These are phyloP conservation scores for Dasyurus viverrinus DNA, from an alignment of 2,113 vertebrate genomes.

Conservation along the genomic window DNA sequence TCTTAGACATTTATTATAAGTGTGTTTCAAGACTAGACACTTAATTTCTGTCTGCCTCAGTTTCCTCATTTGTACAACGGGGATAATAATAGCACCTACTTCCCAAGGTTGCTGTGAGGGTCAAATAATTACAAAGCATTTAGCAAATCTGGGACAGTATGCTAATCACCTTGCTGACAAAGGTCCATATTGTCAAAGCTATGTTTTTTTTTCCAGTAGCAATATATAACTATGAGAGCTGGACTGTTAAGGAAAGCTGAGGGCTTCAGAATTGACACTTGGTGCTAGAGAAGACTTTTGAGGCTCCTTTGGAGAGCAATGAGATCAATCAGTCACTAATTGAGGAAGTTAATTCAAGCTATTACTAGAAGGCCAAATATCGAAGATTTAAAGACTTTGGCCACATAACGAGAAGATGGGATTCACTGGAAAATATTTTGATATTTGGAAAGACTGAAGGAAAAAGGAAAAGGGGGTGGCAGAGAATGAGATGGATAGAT, in stretches of 20 bases:
- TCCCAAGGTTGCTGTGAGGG: neutral
- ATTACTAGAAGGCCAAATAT: no score
- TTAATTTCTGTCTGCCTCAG: neutral
- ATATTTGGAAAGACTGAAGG: neutral
- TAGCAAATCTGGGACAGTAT: neutral
- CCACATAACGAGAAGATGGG: neutral
- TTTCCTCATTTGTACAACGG: neutral
- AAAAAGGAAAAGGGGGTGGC: neutral
- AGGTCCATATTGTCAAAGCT: neutral
- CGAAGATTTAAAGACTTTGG: no score
- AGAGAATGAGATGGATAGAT: neutral
- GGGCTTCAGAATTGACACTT: neutral
- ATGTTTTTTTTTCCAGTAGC: neutral
- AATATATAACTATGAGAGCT: neutral
- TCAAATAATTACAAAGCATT: neutral
- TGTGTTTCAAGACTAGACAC: neutral
- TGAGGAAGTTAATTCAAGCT: no score
- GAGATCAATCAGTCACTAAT: no score
- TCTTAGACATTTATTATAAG: neutral
- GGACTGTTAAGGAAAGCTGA: slow-evolving; percentile 8
- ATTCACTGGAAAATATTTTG: neutral
- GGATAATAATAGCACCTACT: neutral
- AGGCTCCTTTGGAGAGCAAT: neutral
- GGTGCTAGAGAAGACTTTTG: neutral
- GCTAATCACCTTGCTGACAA: neutral